phyloP scores from a whole-genome alignment of 2,797 vertebrate genomes.

The Rhinatrema bivittatum region DNA sequence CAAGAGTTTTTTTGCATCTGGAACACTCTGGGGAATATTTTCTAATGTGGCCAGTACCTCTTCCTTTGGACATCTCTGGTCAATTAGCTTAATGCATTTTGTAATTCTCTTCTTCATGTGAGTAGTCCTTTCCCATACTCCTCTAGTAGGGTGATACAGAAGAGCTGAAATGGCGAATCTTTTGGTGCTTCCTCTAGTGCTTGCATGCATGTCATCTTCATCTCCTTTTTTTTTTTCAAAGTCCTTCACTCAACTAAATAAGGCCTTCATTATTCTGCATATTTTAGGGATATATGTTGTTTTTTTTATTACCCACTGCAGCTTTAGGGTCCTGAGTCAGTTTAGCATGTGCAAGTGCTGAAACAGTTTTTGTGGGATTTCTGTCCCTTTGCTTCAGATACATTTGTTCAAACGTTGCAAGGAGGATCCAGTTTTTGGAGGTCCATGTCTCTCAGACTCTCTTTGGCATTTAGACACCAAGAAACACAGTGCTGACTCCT shows the following conservation, averaged over 20 bases:
- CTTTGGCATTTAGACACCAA: too few species aligned
- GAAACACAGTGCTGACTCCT: too few species aligned
- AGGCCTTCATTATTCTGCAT: conserved; percentile 46
- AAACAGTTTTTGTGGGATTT: too few species aligned
- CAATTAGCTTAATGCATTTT: conserved; percentile 45
- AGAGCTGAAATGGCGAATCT: conserved; percentile 22
- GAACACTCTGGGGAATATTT: conserved; percentile 35
- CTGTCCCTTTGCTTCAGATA: too few species aligned
- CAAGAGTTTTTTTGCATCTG: conserved; percentile 55
- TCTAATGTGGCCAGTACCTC: conserved; percentile 39
- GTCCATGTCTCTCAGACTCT: too few species aligned
- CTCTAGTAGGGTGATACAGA: conserved; percentile 45
- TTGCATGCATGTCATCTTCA: conserved; percentile 35
- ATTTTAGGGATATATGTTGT: too few species aligned
- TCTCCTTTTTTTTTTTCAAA: conserved; percentile 41
- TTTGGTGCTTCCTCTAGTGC: background rate
- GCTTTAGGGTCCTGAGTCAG: too few species aligned
- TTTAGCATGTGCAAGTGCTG: too few species aligned
- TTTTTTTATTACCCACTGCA: too few species aligned
- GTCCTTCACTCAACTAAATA: conserved; percentile 44
- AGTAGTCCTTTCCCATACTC: conserved; percentile 44
- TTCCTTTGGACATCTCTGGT: conserved; percentile 41
- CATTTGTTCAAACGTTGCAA: too few species aligned
- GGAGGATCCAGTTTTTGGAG: too few species aligned
- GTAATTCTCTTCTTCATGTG: conserved; percentile 39